Evolutionary conservation across 2,797 vertebrate genomes (phyloP).

Genomic region (Phylloscopus collybita): DNA sequence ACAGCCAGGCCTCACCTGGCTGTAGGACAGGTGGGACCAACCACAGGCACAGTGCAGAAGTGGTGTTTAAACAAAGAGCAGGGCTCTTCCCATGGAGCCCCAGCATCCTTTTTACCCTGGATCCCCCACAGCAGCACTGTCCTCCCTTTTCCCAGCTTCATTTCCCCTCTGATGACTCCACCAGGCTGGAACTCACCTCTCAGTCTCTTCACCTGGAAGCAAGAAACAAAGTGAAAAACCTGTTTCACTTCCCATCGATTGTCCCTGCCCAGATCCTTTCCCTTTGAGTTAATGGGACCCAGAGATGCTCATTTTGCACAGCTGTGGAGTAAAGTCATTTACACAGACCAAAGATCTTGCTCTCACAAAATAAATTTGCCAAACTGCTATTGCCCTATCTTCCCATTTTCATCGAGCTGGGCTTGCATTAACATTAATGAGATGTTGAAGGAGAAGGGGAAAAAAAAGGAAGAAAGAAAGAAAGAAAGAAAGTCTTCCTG

Average conservation of each 20-base stretch:
- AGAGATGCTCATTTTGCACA: slow-evolving; percentile 10
- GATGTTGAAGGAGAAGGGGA: slow-evolving; percentile 8
- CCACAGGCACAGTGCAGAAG: neutral
- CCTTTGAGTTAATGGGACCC: neutral
- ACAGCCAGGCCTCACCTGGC: neutral
- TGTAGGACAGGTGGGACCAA: neutral
- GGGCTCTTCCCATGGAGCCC: neutral
- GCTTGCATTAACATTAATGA: slow-evolving; percentile 63
- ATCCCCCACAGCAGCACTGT: neutral
- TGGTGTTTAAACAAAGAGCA: neutral
- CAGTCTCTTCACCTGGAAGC: neutral
- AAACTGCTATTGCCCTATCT: slow-evolving; percentile 36
- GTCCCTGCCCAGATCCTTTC: neutral
- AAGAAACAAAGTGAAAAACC: neutral
- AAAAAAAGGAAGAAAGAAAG: neutral
- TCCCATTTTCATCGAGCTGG: slow-evolving; percentile 29
- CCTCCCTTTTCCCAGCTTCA: neutral
- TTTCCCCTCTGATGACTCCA: neutral
- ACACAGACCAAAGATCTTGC: neutral
- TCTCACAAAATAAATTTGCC: slow-evolving; percentile 52
- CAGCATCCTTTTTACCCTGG: neutral
- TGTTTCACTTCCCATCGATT: neutral
- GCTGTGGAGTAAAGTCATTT: neutral
- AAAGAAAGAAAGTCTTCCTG: neutral
- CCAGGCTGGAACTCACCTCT: neutral